Evolutionary conservation across 2,888 invertebrate species (phyloP).

Genomic region (Himalopsyche tibetana): DNA sequence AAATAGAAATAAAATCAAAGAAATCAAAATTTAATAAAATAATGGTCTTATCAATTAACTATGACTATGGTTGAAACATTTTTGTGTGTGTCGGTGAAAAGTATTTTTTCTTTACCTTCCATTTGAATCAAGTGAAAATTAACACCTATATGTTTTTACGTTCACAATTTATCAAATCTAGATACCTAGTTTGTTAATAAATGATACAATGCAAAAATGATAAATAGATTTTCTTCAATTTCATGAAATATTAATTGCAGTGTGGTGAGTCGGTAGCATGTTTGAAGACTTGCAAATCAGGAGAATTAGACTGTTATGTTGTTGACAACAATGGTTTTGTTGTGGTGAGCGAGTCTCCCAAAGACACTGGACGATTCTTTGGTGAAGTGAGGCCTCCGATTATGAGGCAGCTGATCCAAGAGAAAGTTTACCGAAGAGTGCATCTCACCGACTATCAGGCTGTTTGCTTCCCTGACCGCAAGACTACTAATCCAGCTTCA

Average conservation of each 20-base stretch:
- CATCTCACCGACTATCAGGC: slow-evolving; percentile 92
- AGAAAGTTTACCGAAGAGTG: slow-evolving; percentile 85
- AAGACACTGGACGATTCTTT: slow-evolving; percentile 90
- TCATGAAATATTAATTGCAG: slow-evolving; percentile 57
- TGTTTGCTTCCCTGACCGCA: slow-evolving; percentile 86
- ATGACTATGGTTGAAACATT: too few relatives aligned
- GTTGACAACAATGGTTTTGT: slow-evolving; percentile 94
- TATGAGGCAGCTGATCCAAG: slow-evolving; percentile 84
- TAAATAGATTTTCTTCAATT: background rate
- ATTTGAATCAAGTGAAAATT: too few relatives aligned
- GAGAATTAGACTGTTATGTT: slow-evolving; percentile 87
- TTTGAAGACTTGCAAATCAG: slow-evolving; percentile 78
- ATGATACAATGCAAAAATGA: too few relatives aligned
- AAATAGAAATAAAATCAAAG: too few relatives aligned
- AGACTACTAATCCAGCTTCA: slow-evolving; percentile 79
- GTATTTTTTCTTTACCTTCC: too few relatives aligned
- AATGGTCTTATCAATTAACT: too few relatives aligned
- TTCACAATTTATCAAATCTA: too few relatives aligned
- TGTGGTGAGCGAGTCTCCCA: slow-evolving; percentile 83
- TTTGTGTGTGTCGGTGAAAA: too few relatives aligned
- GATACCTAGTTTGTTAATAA: too few relatives aligned
- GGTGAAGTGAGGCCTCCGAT: slow-evolving; percentile 89
- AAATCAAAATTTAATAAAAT: too few relatives aligned
- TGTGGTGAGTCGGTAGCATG: slow-evolving; percentile 74
- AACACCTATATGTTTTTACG: too few relatives aligned